Evolutionary conservation across 2,797 vertebrate genomes (phyloP).

Genomic region (Tinamus major): DNA sequence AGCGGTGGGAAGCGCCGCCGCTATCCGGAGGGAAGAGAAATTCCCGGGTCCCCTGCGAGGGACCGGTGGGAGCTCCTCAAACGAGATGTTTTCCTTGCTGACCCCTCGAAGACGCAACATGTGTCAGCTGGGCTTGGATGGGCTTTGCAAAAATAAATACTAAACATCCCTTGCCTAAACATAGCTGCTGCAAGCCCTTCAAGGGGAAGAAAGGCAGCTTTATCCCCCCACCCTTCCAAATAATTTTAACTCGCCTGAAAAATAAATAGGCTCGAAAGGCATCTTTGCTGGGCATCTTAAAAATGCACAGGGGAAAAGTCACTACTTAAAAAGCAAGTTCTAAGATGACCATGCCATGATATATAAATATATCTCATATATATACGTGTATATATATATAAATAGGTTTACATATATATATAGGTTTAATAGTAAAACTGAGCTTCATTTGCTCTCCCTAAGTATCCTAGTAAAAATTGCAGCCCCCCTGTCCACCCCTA

Average conservation of each 20-base stretch:
- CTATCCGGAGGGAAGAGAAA: background rate
- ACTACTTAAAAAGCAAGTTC: background rate
- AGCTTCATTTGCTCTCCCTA: background rate
- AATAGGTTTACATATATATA: too few species aligned
- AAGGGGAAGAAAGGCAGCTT: background rate
- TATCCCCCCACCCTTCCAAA: background rate
- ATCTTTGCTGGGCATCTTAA: background rate
- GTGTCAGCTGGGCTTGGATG: background rate
- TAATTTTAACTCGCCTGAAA: background rate
- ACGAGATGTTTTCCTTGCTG: background rate
- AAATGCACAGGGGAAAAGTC: background rate
- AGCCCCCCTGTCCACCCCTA: background rate
- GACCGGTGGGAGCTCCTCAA: background rate
- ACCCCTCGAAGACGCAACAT: background rate
- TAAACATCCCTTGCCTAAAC: background rate
- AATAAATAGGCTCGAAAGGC: background rate
- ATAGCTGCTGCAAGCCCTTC: background rate
- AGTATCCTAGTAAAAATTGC: background rate
- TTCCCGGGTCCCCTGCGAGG: too few species aligned
- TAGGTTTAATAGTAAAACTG: background rate
- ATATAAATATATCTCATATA: too few species aligned
- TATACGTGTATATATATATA: too few species aligned
- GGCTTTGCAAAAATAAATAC: constrained; percentile 3
- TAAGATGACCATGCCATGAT: background rate
- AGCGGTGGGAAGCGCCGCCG: constrained; percentile 49